These are phyloP conservation scores for Melanophora roralis DNA, from an alignment of 2,888 invertebrate genomes.

Conservation along the genomic window DNA sequence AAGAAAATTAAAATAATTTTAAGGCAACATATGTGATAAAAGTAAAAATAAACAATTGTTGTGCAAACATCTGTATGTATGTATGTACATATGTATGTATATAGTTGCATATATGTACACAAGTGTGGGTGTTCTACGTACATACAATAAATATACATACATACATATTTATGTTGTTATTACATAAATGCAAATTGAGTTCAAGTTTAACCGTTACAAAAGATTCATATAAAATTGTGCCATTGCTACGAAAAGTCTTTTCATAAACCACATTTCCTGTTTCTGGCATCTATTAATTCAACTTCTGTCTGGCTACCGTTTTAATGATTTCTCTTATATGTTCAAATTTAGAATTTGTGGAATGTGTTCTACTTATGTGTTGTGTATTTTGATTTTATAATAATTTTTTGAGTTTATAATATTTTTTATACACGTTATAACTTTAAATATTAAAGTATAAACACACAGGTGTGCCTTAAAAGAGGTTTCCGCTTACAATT, in stretches of 20 bases:
- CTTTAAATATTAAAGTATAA: constrained; percentile 6
- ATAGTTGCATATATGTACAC: background rate
- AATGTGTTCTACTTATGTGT: background rate
- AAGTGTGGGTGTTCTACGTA: no score
- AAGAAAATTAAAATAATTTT: background rate
- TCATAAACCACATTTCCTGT: constrained; percentile 18
- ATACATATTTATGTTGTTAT: background rate
- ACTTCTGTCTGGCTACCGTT: background rate
- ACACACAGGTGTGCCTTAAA: constrained; percentile 27
- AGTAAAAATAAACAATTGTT: no score
- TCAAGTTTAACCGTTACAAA: constrained; percentile 28
- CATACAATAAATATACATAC: background rate
- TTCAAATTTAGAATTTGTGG: constrained; percentile 10
- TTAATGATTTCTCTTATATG: background rate
- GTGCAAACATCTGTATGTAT: no score
- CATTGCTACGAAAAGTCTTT: constrained; percentile 25
- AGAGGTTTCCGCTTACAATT: no score
- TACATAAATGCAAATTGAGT: background rate
- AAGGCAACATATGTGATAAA: no score
- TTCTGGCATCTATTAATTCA: background rate
- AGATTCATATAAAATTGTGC: constrained; percentile 20
- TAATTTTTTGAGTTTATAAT: no score
- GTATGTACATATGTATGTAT: no score
- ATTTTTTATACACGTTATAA: no score
- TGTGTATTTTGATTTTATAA: no score